Conservation (phyloP, 2,113 vertebrate species). For the Psephotus haematonotus region DNA sequence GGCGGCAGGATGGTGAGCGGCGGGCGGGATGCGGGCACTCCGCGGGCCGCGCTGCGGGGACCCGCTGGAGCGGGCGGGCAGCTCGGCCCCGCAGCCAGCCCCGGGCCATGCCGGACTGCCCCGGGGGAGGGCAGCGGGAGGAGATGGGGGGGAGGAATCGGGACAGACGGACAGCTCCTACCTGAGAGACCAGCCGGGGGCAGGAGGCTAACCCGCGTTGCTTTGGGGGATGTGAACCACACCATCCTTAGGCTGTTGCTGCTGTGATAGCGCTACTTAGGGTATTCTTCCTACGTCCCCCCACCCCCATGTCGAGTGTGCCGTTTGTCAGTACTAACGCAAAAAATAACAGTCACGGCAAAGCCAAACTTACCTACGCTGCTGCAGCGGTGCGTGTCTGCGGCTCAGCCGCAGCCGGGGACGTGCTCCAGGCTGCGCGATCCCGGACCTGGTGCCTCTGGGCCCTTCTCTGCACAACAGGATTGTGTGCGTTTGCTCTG, state of each 20-base stretch:
- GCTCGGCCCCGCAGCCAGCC: background rate
- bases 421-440: background rate
- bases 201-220: accelerated
- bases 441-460: accelerated
- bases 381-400: background rate
- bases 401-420: background rate
- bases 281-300: accelerated
- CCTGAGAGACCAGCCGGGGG: background rate
- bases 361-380: background rate
- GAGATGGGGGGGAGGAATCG: background rate
- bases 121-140: background rate
- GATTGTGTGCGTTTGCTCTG: accelerated
- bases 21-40: background rate
- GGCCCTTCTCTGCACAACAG: accelerated
- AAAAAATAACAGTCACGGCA: accelerated
- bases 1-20: background rate
- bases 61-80: background rate
- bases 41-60: no score
- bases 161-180: background rate
- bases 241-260: accelerated
- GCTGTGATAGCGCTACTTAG: accelerated
- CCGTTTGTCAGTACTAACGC: accelerated
- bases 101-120: background rate
- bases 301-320: accelerated
- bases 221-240: accelerated